Evolutionary conservation across 1,140 invertebrate species (phyloP), one percentile per base, ranked within the genome.

Genomic region (Gryllus bimaculatus): DNA sequence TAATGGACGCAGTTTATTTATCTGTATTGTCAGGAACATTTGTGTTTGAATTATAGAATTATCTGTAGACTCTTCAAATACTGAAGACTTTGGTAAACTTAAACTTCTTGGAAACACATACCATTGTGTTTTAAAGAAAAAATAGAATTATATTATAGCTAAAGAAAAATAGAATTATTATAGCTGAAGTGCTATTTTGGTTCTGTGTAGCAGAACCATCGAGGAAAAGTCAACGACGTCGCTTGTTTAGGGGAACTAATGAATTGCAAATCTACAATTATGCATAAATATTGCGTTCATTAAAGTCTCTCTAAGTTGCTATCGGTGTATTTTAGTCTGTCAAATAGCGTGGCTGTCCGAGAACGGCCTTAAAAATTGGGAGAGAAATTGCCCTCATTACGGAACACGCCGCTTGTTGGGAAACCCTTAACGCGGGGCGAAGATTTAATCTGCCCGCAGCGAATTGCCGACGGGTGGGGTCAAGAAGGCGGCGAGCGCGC

Each of bases 311-410:
- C 54, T 13, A 39, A 1, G 5, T 39, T 39, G 26, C 26, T 39
- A 18, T 66, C 10, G 54, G 54, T 3, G 54, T 66, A 66, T 66
- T 66, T 66, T 66, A 66, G 10, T 66, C 54, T 66, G 54, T 66
- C 54, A 66, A 66, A 66, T 66, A 18, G 10, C 54, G 54, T 66
- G 18, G 10, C 54, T 66, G 54, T 3, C 10, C 18, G 54, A 66
- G 18, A 3, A 66, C 18, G 54, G 18, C 2, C 18, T 66, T 66
- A 66, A 66, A 66, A 66, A 66, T 66, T 66, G 54, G 54, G 18
- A 66, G 54, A 66, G 54, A 66, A 66, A 66, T 66, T 66, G 54
- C 54, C 54, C 54, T 66, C 54, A 66, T 66, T 66, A 66, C 54
- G 10, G 54, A 66, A 66, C 10, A 10, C 54, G 54, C 10, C 7